Conservation (phyloP, 30 jellyfish, hydroid and myxozoan genomes). For the Cassiopea andromeda region DNA sequence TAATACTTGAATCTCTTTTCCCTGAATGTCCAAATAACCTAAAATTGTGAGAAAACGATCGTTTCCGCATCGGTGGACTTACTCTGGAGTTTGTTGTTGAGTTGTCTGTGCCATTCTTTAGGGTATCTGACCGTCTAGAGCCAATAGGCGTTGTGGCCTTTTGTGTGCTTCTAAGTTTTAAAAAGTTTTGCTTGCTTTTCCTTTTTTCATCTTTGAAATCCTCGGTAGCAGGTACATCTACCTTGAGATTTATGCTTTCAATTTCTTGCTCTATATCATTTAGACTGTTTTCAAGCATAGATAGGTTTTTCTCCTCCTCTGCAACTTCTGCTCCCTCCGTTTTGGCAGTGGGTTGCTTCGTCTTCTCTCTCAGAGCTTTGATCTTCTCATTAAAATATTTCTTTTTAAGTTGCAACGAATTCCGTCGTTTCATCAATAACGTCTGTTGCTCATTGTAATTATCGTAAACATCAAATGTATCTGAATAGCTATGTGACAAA, state of each 20-base stretch:
- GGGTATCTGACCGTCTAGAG: not conserved
- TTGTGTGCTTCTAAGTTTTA: constrained; percentile 50
- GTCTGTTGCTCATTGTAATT: constrained; percentile 49
- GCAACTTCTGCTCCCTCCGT: constrained; percentile 31
- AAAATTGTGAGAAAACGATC: constrained; percentile 36
- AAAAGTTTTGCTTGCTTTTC: constrained; percentile 46
- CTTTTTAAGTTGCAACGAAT: constrained; percentile 50
- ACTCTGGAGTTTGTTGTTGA: constrained; percentile 17
- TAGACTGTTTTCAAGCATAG: constrained; percentile 30
- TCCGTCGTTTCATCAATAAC: constrained; percentile 63
- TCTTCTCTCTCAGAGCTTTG: constrained; percentile 31
- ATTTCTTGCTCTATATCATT: constrained; percentile 35
- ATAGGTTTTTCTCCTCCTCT: constrained; percentile 38
- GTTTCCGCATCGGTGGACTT: constrained; percentile 62
- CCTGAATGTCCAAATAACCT: constrained; percentile 30
- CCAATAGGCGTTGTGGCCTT: constrained; percentile 28
- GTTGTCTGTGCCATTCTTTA: not conserved
- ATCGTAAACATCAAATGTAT: not conserved
- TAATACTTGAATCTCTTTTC: constrained; percentile 40
- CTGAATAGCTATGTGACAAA: not conserved
- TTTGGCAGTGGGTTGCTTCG: constrained; percentile 3
- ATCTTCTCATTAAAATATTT: constrained; percentile 36
- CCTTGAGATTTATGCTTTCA: constrained; percentile 8
- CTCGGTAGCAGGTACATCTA: constrained; percentile 15
- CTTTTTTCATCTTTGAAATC: constrained; percentile 28